phyloP scores from a whole-genome alignment of 2,888 invertebrate genomes.

The Leptopilina drosophilae region DNA sequence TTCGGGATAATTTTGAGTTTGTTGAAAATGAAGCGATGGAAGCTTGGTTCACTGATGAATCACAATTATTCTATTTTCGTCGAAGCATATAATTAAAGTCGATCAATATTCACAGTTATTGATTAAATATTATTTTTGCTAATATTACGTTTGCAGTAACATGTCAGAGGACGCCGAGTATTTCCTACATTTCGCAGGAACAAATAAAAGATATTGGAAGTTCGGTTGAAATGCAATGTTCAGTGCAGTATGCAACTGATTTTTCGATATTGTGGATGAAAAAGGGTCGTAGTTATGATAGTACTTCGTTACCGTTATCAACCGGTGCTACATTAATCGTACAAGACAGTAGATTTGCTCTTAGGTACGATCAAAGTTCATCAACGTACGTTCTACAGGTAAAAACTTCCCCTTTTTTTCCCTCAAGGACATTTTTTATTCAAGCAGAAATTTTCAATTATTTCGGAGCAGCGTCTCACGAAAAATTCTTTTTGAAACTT shows the following conservation, averaged over 20 bases:
- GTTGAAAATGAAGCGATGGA: too few relatives aligned
- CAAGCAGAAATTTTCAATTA: too few relatives aligned
- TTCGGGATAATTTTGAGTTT: too few relatives aligned
- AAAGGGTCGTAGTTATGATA: conserved; percentile 78
- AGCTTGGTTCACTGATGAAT: too few relatives aligned
- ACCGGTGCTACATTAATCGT: conserved; percentile 90
- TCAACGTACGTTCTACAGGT: conserved; percentile 89
- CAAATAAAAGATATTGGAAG: conserved; percentile 95
- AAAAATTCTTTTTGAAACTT: too few relatives aligned
- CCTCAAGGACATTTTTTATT: too few relatives aligned
- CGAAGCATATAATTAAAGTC: too few relatives aligned
- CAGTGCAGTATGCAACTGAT: conserved; percentile 92
- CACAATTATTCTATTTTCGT: too few relatives aligned
- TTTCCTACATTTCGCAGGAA: conserved; percentile 93
- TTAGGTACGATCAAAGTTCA: conserved; percentile 87
- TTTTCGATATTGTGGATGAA: conserved; percentile 92
- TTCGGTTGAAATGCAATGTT: conserved; percentile 91
- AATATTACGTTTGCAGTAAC: conserved; percentile 75
- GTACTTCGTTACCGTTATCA: conserved; percentile 85
- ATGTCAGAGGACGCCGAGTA: conserved; percentile 89
- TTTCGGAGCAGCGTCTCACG: too few relatives aligned
- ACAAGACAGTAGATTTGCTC: conserved; percentile 89
- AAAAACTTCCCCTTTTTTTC: conserved; percentile 31
- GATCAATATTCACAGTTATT: too few relatives aligned
- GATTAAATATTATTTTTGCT: too few relatives aligned